Percentiles rank a stretch among this genome's conserved stretches.
Conservation (phyloP, 2,888 invertebrate genomes). For the Lasius fuliginosus region DNA sequence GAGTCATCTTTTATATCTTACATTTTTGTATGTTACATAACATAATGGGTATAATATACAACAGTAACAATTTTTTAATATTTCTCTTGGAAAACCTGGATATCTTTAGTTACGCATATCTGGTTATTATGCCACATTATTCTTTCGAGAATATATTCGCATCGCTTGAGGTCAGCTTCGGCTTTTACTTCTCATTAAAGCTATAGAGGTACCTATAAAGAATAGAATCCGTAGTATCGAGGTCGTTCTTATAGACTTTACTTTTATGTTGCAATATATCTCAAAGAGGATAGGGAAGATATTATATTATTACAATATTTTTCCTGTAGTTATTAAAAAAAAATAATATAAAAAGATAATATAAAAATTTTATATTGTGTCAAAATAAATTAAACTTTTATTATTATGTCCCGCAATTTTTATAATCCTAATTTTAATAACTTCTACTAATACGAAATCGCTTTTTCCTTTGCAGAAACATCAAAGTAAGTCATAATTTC, state of each 20-base stretch:
- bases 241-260: conserved; percentile 15
- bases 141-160: conserved; percentile 13
- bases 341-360: neutral
- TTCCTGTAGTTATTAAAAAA: neutral
- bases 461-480: neutral
- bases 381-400: conserved; percentile 9
- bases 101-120: conserved; percentile 27
- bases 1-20: neutral
- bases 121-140: conserved; percentile 29
- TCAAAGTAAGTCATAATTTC: neutral
- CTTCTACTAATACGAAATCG: neutral
- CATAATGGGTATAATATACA: conserved; percentile 14
- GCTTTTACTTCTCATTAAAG: conserved; percentile 52
- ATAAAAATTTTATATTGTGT: neutral
- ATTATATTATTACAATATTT: conserved; percentile 9
- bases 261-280: neutral
- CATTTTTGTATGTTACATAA: neutral
- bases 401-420: neutral
- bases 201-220: conserved; percentile 14
- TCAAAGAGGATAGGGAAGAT: neutral
- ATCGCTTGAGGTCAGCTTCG: conserved; percentile 31
- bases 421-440: neutral
- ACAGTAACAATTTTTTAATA: conserved; percentile 29
- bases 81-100: conserved; percentile 36
- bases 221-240: conserved; percentile 7